Base-by-base conservation (phyloP, 2,888 invertebrate species). In the Phlogophora meticulosa region DNA sequence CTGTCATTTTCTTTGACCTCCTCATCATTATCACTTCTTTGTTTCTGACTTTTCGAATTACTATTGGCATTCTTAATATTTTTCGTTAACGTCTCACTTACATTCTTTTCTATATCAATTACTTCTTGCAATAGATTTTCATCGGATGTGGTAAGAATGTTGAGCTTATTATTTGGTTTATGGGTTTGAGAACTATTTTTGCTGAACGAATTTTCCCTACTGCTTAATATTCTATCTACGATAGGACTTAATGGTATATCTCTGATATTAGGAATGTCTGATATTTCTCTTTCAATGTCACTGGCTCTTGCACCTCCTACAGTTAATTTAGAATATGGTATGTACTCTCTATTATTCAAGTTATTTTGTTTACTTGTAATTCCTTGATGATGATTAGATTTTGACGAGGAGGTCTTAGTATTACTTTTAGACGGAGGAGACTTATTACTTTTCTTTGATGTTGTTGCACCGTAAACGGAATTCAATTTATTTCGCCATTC, bases 311-410 rank as follows among this genome's bases (percentile, higher is more conserved):
- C 93, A 53, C 95, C 96, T 22, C 96, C 96, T 74, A 96, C 74
- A 17, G 95, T 96, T 67, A 96, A 85, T 81, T 94, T 89, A 13
- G 94, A 91, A 85, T 96, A 96, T 1, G 96, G 96, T 80, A 96
- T 94, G 76, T 96, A 96, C 55, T 94, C 92, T 15, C 85, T 71
- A 69, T 92, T 93, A 72, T 93, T 93, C 24, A 90, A 78, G 1
- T 57, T 69, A 52, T 57, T 71, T 7, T 73, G 53, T 60, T 73
- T 81, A 58, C 43, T 64, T 15, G 11, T 15, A 24, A 17, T 53
- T 43, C 58, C 48, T 38, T 56, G 42, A 9, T 38, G 2, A 17
- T 36, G 15, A 76, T 81, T 78, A 15, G 52, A 61, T 73, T 83
- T 85, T 78, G 87, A 87, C 43, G 76, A 76, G 43, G 75, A 77